phyloP scores from a whole-genome alignment of 2,113 vertebrate species.

The Phaethornis superciliosus region DNA sequence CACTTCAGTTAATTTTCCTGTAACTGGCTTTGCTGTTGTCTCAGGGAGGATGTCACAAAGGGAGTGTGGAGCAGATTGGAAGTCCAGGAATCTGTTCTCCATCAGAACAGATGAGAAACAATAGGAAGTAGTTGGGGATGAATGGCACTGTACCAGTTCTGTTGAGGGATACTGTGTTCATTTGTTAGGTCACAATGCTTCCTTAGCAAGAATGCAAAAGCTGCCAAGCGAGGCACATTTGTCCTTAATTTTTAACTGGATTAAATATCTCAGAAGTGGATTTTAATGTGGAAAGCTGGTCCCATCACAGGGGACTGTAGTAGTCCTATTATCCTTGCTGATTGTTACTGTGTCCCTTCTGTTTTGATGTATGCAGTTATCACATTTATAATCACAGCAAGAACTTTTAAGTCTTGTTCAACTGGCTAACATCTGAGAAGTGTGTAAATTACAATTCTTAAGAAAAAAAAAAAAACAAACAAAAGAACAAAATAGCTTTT shows the following conservation, averaged over 20 bases:
- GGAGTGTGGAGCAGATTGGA: background rate
- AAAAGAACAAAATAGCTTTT: slow-evolving; percentile 23
- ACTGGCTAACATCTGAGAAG: slow-evolving; percentile 38
- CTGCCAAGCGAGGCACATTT: background rate
- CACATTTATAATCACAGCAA: background rate
- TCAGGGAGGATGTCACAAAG: background rate
- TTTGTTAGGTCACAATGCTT: background rate
- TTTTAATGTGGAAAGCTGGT: background rate
- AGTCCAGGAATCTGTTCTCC: background rate
- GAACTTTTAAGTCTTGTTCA: slow-evolving; percentile 43
- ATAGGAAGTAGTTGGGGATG: background rate
- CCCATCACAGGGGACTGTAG: background rate
- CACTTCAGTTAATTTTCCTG: background rate
- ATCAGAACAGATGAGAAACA: background rate
- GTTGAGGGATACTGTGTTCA: background rate
- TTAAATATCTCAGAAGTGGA: background rate
- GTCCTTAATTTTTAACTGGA: background rate
- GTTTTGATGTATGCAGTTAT: background rate
- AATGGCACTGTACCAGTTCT: background rate
- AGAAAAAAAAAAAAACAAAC: background rate
- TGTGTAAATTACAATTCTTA: background rate
- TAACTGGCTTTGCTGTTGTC: background rate
- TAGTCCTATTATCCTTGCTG: background rate
- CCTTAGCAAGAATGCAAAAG: background rate
- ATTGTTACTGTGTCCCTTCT: background rate